phyloP scores from a whole-genome alignment of 2,888 invertebrate species.

The Drosophila incognita region DNA sequence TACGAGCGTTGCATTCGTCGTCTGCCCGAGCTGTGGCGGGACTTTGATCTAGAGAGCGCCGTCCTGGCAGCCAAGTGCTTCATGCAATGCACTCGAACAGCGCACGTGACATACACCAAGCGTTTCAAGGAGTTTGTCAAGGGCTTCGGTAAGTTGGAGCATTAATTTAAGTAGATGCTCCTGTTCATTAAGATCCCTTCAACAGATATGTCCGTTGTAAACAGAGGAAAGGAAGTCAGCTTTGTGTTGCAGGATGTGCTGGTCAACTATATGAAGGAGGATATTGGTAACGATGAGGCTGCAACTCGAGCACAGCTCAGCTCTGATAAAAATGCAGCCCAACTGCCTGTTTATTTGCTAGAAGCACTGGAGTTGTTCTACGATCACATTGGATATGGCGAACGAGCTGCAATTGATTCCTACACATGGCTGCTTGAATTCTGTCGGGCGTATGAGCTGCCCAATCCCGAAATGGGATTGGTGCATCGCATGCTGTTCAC shows the following conservation, averaged over 20 bases:
- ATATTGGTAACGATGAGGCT: conserved; percentile 36
- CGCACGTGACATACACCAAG: conserved; percentile 75
- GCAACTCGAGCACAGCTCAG: conserved; percentile 48
- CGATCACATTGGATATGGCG: conserved; percentile 77
- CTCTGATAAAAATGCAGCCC: conserved; percentile 60
- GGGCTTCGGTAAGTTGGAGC: conserved; percentile 71
- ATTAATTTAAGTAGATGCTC: not conserved
- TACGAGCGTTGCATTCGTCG: conserved; percentile 85
- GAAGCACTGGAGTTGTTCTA: conserved; percentile 83
- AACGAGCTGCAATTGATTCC: conserved; percentile 79
- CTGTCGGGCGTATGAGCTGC: conserved; percentile 77
- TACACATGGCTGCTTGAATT: conserved; percentile 83
- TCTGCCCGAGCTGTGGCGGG: conserved; percentile 85
- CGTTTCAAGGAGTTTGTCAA: conserved; percentile 82
- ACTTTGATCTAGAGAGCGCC: conserved; percentile 86
- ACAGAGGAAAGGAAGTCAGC: conserved; percentile 68
- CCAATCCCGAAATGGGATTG: conserved; percentile 74
- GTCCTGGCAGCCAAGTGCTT: conserved; percentile 87
- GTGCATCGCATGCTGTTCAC: conserved; percentile 83
- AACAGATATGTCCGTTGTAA: conserved; percentile 62
- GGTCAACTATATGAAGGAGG: conserved; percentile 76
- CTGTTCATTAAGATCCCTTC: not conserved
- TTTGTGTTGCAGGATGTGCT: conserved; percentile 78
- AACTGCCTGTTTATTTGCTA: conserved; percentile 74
- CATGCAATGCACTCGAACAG: conserved; percentile 82